Evolutionary conservation across 2,888 invertebrate species (phyloP).

Genomic region (Allolobophora icterica): DNA sequence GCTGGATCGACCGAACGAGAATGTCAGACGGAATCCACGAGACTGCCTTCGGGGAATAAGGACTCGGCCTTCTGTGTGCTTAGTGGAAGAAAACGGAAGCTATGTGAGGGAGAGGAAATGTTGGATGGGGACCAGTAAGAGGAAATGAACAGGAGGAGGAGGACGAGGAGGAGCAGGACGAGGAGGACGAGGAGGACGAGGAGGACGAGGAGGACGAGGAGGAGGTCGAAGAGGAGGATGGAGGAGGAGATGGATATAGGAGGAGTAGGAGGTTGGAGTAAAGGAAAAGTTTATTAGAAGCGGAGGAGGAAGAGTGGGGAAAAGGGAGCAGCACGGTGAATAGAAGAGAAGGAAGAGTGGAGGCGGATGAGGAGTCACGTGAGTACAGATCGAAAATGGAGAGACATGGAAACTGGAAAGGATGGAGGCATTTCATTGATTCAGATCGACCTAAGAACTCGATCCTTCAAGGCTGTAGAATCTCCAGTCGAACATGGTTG

Average conservation of each 20-base stretch:
- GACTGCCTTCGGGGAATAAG: background rate
- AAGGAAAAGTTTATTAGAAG: too few relatives aligned
- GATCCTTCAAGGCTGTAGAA: background rate
- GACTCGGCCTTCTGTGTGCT: background rate
- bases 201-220: too few relatives aligned
- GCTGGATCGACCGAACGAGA: background rate
- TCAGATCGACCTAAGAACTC: background rate
- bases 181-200: too few relatives aligned
- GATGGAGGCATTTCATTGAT: background rate
- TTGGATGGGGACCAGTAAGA: background rate
- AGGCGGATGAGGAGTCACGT: background rate
- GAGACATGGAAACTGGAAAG: background rate
- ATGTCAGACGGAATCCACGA: background rate
- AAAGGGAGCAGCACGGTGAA: too few relatives aligned
- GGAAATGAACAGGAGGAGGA: background rate
- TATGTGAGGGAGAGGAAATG: background rate
- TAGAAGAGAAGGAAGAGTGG: too few relatives aligned
- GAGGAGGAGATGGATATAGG: too few relatives aligned
- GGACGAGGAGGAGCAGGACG: too few relatives aligned
- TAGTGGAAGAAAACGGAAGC: background rate
- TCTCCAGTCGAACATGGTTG: background rate
- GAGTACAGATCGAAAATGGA: background rate
- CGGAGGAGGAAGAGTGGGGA: too few relatives aligned
- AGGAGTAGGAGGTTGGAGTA: too few relatives aligned
- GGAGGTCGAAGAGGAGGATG: too few relatives aligned